These are phyloP conservation scores for Podarcis raffonei DNA, from an alignment of 2,113 vertebrate genomes.

Conservation along the genomic window DNA sequence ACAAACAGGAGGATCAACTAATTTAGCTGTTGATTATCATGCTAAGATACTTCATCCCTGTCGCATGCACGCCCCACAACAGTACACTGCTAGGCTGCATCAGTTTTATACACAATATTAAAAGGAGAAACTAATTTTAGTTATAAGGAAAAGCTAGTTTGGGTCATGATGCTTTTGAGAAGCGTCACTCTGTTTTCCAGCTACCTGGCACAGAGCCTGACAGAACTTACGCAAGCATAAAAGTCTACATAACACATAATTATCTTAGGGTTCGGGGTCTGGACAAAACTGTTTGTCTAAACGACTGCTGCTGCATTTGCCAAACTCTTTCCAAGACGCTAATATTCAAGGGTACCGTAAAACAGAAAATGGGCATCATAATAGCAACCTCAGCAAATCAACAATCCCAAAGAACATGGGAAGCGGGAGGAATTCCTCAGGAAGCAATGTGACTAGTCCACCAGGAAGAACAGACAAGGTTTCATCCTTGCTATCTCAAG, in stretches of 20 bases:
- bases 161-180: not conserved
- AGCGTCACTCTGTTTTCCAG: not conserved
- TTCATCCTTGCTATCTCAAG: not conserved
- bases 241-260: not conserved
- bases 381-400: not conserved
- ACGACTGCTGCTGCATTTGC: no score
- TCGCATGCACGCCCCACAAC: not conserved
- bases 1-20: no score
- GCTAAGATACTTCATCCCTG: not conserved
- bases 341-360: not conserved
- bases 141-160: not conserved
- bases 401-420: not conserved
- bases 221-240: not conserved
- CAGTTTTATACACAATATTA: not conserved
- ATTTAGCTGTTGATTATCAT: not conserved
- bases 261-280: not conserved
- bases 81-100: not conserved
- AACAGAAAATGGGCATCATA: not conserved
- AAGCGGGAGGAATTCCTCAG: not conserved
- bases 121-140: not conserved
- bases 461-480: slow-evolving; percentile 33
- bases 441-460: slow-evolving; percentile 8
- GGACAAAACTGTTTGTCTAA: not conserved
- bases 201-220: not conserved
- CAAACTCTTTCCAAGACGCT: not conserved